phyloP scores from a whole-genome alignment of 2,113 vertebrate genomes.

The Phalacrocorax carbo region DNA sequence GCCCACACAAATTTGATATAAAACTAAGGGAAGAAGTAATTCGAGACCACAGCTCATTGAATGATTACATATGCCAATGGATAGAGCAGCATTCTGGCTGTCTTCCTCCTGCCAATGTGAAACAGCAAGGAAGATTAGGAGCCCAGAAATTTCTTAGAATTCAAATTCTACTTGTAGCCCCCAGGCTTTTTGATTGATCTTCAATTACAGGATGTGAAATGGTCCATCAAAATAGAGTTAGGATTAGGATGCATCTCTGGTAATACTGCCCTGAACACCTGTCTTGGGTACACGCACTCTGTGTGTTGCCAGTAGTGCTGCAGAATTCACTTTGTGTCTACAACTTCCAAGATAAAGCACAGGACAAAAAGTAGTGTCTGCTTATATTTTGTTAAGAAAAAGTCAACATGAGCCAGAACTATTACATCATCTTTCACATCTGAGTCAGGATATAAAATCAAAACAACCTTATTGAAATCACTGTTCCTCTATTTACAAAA shows the following conservation, averaged over 20 bases:
- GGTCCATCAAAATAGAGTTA: not conserved
- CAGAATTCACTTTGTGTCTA: not conserved
- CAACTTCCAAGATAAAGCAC: not conserved
- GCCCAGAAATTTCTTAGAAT: not conserved
- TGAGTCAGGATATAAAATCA: not conserved
- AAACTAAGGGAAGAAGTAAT: not conserved
- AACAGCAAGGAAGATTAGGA: not conserved
- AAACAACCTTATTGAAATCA: not conserved
- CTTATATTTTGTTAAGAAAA: not conserved
- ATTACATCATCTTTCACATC: not conserved
- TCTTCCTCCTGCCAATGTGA: not conserved
- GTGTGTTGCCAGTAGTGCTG: not conserved
- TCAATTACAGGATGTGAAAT: not conserved
- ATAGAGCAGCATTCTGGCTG: not conserved
- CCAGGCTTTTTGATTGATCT: not conserved
- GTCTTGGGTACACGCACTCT: rapidly evolving
- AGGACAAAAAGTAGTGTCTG: not conserved
- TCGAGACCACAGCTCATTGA: not conserved
- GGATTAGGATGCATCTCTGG: not conserved
- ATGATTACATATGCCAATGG: not conserved
- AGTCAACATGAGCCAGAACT: not conserved
- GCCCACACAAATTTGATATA: not conserved
- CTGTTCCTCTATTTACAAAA: not conserved
- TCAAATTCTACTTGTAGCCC: not conserved
- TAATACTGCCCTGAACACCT: not conserved